These are phyloP conservation scores for Syrmaticus mikado DNA, from an alignment of 2,113 vertebrate species.

Conservation along the genomic window DNA sequence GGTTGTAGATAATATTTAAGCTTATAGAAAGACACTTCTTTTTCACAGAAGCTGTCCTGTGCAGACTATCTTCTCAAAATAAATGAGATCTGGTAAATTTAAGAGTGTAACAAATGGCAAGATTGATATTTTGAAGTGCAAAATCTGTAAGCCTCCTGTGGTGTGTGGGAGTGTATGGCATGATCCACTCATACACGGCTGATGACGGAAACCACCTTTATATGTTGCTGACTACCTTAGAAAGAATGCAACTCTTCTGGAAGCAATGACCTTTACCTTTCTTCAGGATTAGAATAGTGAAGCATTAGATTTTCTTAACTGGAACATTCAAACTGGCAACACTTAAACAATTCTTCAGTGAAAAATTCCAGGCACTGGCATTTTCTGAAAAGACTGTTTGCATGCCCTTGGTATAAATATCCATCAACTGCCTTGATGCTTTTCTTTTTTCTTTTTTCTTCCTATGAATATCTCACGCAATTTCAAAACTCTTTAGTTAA, in stretches of 20 bases:
- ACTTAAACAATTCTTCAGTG: neutral
- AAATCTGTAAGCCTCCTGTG: neutral
- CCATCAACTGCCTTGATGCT: neutral
- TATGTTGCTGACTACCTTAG: neutral
- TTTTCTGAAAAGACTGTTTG: neutral
- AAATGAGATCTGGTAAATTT: neutral
- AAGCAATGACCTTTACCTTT: neutral
- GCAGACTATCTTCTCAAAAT: neutral
- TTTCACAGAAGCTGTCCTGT: neutral
- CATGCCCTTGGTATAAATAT: neutral
- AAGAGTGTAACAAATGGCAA: neutral
- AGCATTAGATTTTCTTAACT: neutral
- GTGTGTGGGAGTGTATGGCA: neutral
- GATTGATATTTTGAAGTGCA: neutral
- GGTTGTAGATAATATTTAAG: neutral
- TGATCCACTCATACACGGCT: neutral
- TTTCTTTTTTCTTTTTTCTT: neutral
- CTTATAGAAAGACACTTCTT: neutral
- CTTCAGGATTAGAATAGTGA: neutral
- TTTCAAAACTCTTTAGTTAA: neutral
- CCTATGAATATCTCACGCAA: neutral
- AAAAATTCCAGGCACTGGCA: neutral
- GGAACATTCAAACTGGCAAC: neutral
- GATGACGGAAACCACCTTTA: neutral
- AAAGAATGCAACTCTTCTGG: neutral